Evolutionary conservation across 2,797 vertebrate genomes (phyloP).

Genomic region (Hydrolagus colliei): DNA sequence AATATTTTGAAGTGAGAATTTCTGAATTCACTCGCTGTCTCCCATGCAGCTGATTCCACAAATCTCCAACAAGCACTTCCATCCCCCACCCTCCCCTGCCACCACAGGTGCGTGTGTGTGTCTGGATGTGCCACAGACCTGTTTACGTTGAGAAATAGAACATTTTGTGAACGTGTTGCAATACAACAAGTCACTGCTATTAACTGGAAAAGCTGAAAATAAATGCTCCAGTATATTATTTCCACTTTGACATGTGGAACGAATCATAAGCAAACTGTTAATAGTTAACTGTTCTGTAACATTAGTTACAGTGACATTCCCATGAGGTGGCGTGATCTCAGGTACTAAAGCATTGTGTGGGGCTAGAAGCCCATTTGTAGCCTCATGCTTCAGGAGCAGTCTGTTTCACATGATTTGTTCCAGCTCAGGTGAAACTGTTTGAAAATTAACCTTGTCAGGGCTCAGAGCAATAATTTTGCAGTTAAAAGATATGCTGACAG

Average conservation of each 20-base stretch:
- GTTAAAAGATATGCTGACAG: background rate
- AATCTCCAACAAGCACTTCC: slow-evolving; percentile 14
- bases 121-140: background rate
- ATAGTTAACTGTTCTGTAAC: slow-evolving; percentile 24
- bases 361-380: slow-evolving; percentile 1
- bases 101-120: background rate
- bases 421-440: background rate
- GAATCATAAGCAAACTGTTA: slow-evolving; percentile 20
- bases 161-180: slow-evolving; percentile 12
- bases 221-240: slow-evolving; percentile 19
- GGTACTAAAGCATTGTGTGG: background rate
- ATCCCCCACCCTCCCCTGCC: too few relatives aligned
- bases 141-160: background rate
- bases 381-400: slow-evolving; percentile 11
- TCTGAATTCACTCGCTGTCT: slow-evolving; percentile 13
- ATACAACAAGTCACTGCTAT: slow-evolving; percentile 10
- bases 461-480: background rate
- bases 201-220: slow-evolving; percentile 27
- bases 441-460: background rate
- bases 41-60: slow-evolving; percentile 17
- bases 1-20: slow-evolving; percentile 4
- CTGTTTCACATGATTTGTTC: slow-evolving; percentile 16
- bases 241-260: slow-evolving; percentile 25
- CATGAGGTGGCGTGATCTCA: background rate
- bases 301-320: slow-evolving; percentile 12